Percentiles rank a stretch among this genome's conserved stretches.
Evolutionary conservation across 1,140 invertebrate genomes (phyloP).

Genomic region (Andricus grossulariae): DNA sequence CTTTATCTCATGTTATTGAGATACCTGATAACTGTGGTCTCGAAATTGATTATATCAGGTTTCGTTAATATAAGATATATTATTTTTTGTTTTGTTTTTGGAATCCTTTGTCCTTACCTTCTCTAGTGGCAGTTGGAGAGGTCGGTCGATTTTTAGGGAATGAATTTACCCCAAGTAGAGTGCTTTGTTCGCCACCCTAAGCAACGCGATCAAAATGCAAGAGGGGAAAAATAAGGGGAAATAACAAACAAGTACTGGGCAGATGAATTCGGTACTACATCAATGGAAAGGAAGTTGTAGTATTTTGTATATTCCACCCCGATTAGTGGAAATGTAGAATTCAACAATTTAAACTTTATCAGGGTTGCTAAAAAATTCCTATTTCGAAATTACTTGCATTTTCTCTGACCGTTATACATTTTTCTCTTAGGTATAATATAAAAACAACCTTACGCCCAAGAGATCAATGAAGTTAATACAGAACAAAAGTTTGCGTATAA

Average conservation of each 20-base stretch:
- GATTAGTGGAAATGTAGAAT: too few species aligned
- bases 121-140: background rate
- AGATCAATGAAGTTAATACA: too few species aligned
- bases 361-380: too few species aligned
- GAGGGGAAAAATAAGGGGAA: conserved; percentile 20
- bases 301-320: too few species aligned
- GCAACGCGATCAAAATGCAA: conserved; percentile 1
- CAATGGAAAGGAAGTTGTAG: background rate
- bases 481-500: too few species aligned
- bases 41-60: background rate
- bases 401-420: too few species aligned
- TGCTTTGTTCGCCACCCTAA: conserved; percentile 9
- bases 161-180: conserved; percentile 5
- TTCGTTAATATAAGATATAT: background rate
- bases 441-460: too few species aligned
- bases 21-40: background rate
- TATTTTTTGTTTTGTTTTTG: background rate
- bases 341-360: too few species aligned
- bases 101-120: background rate
- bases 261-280: background rate
- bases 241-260: conserved; percentile 15
- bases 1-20: background rate
- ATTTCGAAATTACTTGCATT: too few species aligned
- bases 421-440: too few species aligned
- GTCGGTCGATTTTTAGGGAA: conserved; percentile 17